Conservation (phyloP, 2,888 invertebrate species). For the Heliothis peltigera region DNA sequence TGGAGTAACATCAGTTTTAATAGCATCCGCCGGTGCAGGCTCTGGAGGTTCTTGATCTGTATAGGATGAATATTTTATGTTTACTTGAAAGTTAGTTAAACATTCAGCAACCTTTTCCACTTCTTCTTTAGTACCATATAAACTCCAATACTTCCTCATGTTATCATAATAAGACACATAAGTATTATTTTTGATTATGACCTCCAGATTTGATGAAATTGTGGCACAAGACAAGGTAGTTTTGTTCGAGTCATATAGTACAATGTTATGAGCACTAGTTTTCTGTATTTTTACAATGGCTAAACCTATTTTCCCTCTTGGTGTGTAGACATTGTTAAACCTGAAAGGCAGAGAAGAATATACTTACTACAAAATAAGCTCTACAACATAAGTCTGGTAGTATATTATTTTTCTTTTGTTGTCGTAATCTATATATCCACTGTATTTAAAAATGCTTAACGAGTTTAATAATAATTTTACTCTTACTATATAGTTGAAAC, state of each 20-base stretch:
- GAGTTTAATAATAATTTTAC: not conserved
- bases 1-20: slow-evolving; percentile 5
- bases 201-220: slow-evolving; percentile 69
- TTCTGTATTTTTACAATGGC: slow-evolving; percentile 79
- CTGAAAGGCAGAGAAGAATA: slow-evolving; percentile 59
- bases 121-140: slow-evolving; percentile 75
- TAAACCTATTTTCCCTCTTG: slow-evolving; percentile 82
- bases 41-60: slow-evolving; percentile 61
- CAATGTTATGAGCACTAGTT: slow-evolving; percentile 71
- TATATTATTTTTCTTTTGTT: no score
- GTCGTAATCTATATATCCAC: no score
- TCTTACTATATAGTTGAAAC: not conserved
- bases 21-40: slow-evolving; percentile 41
- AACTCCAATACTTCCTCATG: slow-evolving; percentile 78
- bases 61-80: slow-evolving; percentile 64
- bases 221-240: slow-evolving; percentile 76
- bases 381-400: no score
- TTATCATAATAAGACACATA: slow-evolving; percentile 83
- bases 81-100: slow-evolving; percentile 69
- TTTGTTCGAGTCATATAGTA: slow-evolving; percentile 83
- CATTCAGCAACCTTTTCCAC: slow-evolving; percentile 71
- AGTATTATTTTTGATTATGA: slow-evolving; percentile 74
- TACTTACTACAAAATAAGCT: not conserved
- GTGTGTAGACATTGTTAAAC: slow-evolving; percentile 73
- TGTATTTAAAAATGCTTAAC: not conserved